Base-by-base conservation (phyloP, 1,140 invertebrate genomes). In the Ips typographus region DNA sequence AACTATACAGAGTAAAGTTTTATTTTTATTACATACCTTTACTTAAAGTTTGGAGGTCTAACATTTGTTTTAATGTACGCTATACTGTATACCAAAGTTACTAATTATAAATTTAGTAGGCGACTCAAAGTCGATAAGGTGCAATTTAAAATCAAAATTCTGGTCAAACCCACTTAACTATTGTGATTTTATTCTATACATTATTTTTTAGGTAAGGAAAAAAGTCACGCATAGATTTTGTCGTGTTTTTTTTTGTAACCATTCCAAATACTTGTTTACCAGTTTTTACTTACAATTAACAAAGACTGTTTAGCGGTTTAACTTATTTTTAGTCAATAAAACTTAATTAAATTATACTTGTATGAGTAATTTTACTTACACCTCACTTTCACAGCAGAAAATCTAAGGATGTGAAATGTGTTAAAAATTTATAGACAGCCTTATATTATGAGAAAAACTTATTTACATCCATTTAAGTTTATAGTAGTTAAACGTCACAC, bases 251-350 rank as follows among this genome's bases (percentile, higher is more conserved):
- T 59, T 42, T 59, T 8, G 42, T 59, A 59, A 59, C 57, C 57
- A 59, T 59, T 59, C 57, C 57, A 59, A 55, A 55, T 37, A 36
- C 6, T 38, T 55, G n/a, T 47, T 47, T 55, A 55, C 52, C 52
- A 55, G 5, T 55, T 36, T 55, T 55, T 55, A 36, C n/a, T 59
- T 59, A 22, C n/a, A 6, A 59, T 59, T 59, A 59, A 59, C 40
- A 40, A 59, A 59, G 57, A 59, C 57, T 59, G 57, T n/a, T 59
- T 59, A 59, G 7, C 41, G 8, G 5, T 40, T 59, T 59, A 59
- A 59, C 57, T 42, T 55, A 37, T 36, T 55, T 55, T 55, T 22
- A 22, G 6, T 49, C 22, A 49, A 49, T 49, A 49, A 49, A 49
- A 49, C 44, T 22, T 22, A 22, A 22, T 22, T 22, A 22, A 22